Percentiles rank a stretch among this genome's conserved stretches.
Evolutionary conservation across 2,113 vertebrate genomes (phyloP).

Genomic region (Apodemus sylvaticus): DNA sequence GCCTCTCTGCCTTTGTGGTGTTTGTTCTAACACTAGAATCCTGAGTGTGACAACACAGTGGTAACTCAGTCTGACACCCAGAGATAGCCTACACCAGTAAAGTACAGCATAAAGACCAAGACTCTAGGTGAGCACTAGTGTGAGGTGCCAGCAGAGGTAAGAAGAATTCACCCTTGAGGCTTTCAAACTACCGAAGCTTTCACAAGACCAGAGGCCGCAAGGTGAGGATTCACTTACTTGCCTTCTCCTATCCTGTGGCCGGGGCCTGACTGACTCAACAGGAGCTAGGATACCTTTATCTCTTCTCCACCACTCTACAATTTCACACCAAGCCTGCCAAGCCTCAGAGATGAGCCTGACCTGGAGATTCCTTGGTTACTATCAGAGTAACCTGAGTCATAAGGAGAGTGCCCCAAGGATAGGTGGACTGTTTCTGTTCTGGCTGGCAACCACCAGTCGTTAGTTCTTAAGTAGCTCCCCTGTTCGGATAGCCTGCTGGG

Average conservation of each 20-base stretch:
- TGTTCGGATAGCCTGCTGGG: neutral
- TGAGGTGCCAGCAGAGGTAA: neutral
- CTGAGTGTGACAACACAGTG: neutral
- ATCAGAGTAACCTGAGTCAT: neutral
- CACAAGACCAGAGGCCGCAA: neutral
- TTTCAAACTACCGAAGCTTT: neutral
- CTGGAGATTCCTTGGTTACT: neutral
- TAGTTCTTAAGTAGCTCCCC: neutral
- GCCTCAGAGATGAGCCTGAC: neutral
- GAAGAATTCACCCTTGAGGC: neutral
- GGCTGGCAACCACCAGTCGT: neutral
- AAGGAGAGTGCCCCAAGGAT: neutral
- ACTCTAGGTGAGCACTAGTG: neutral
- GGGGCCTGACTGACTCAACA: neutral
- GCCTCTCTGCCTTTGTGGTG: neutral
- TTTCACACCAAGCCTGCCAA: neutral
- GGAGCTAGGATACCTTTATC: neutral
- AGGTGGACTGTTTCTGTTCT: neutral
- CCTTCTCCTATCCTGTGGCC: neutral
- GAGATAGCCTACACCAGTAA: neutral
- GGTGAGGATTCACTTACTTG: neutral
- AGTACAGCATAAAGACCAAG: neutral
- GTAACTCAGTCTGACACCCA: neutral
- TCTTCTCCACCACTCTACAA: neutral
- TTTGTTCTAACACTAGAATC: neutral